phyloP scores from a whole-genome alignment of 2,113 vertebrate species.

The Dasypus novemcinctus region DNA sequence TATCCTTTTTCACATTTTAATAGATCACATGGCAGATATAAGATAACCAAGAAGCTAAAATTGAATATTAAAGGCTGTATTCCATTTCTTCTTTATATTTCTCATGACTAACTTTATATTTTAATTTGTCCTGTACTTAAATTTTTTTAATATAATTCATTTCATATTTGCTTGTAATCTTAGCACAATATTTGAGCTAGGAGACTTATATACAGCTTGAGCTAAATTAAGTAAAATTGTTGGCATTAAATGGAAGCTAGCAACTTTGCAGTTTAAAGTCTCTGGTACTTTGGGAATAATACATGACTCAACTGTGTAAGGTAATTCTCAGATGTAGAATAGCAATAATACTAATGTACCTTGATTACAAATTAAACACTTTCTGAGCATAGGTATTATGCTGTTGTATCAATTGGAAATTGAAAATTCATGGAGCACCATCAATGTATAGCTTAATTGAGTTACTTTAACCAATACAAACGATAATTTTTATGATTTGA shows the following conservation, averaged over 20 bases:
- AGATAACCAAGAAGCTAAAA: constrained; percentile 14
- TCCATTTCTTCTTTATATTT: constrained; percentile 5
- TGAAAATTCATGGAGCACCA: background rate
- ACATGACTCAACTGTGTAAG: constrained; percentile 44
- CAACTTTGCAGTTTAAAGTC: constrained; percentile 74
- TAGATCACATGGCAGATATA: background rate
- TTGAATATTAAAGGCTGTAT: constrained; percentile 26
- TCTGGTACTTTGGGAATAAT: constrained; percentile 46
- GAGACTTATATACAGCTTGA: constrained; percentile 78
- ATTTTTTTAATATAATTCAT: constrained; percentile 45
- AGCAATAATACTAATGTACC: background rate
- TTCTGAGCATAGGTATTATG: constrained; percentile 23
- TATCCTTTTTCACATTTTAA: background rate
- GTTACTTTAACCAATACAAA: constrained; percentile 42
- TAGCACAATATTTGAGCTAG: constrained; percentile 74
- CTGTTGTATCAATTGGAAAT: constrained; percentile 34
- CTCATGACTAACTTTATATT: constrained; percentile 18
- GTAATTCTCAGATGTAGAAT: constrained; percentile 2
- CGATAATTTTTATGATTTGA: constrained; percentile 49
- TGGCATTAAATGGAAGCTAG: constrained; percentile 78
- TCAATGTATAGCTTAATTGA: constrained; percentile 28
- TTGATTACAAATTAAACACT: constrained; percentile 48
- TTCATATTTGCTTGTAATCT: constrained; percentile 77
- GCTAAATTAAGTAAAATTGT: constrained; percentile 79
- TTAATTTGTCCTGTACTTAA: constrained; percentile 39